Evolutionary conservation across 1,140 invertebrate species (phyloP).

Genomic region (Zaprionus lachaisei): DNA sequence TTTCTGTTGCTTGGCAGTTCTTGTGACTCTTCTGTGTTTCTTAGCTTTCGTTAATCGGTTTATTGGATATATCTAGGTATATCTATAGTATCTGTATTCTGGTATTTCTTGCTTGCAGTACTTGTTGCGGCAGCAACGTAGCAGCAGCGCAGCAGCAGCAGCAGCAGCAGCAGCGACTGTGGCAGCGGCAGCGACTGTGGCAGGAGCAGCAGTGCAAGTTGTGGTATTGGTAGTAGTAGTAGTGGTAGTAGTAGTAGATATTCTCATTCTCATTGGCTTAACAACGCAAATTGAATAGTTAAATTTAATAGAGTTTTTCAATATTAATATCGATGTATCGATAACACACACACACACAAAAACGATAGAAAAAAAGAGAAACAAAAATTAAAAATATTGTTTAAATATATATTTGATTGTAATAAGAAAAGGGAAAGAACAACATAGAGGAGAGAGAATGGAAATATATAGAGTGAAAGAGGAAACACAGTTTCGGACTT

Average conservation of each 20-base stretch:
- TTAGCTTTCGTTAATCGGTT: conserved; percentile 27
- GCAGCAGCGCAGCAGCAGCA: conserved; percentile 17
- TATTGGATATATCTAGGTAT: conserved; percentile 21
- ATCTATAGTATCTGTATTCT: conserved; percentile 44
- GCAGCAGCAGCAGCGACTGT: not conserved
- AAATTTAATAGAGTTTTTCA: conserved; percentile 79
- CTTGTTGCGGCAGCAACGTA: conserved; percentile 26
- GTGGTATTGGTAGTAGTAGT: conserved; percentile 78
- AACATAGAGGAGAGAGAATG: conserved; percentile 29
- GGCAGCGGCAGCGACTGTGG: conserved; percentile 51
- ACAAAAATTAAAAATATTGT: conserved; percentile 53
- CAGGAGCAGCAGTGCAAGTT: conserved; percentile 80
- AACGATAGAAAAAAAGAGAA: conserved; percentile 60
- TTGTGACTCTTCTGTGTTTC: conserved; percentile 16
- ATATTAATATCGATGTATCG: conserved; percentile 69
- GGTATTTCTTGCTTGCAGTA: conserved; percentile 32
- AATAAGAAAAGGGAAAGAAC: conserved; percentile 34
- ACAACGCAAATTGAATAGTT: conserved; percentile 83
- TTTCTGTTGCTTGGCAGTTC: not conserved
- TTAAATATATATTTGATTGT: conserved; percentile 49
- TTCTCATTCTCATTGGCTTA: conserved; percentile 84
- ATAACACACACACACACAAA: conserved; percentile 66
- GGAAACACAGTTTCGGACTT: conserved; percentile 23
- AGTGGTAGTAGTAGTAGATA: conserved; percentile 77
- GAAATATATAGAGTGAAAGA: not conserved